Percentiles rank a stretch among this genome's conserved stretches.
These are phyloP conservation scores for Thamnaconus septentrionalis DNA, from an alignment of 2,113 vertebrate species.

Conservation along the genomic window DNA sequence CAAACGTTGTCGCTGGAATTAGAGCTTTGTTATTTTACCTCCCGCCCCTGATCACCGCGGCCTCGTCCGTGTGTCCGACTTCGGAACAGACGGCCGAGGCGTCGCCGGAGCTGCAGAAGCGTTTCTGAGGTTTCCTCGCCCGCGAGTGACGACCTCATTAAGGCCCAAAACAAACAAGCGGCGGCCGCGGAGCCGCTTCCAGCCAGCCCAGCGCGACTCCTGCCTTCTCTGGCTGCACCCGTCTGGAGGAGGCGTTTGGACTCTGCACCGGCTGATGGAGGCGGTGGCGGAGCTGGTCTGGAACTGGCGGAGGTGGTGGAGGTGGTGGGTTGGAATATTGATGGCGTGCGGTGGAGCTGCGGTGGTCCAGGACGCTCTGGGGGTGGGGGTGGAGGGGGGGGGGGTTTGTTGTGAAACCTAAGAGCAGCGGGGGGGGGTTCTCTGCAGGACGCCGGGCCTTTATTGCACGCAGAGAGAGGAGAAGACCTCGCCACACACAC, in stretches of 20 bases:
- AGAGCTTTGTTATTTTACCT: conserved; percentile 46
- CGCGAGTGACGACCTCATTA: conserved; percentile 61
- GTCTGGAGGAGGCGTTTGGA: conserved; percentile 58
- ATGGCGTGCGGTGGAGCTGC: conserved; percentile 23
- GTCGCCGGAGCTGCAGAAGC: conserved; percentile 8
- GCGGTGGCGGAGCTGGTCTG: no score
- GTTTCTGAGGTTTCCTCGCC: conserved; percentile 33
- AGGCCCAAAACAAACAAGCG: conserved; percentile 66
- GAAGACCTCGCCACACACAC: no score
- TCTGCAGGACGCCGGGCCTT: not conserved
- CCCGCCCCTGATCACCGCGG: conserved; percentile 16
- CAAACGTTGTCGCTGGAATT: conserved; percentile 57
- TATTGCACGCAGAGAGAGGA: not conserved
- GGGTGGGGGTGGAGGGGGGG: no score
- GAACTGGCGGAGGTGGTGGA: no score
- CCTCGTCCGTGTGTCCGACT: conserved; percentile 48
- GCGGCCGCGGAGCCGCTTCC: conserved; percentile 46
- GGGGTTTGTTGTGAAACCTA: conserved; percentile 50
- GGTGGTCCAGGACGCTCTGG: conserved; percentile 40
- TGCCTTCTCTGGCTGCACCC: conserved; percentile 5
- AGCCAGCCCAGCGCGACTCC: conserved; percentile 55
- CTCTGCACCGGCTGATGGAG: conserved; percentile 31
- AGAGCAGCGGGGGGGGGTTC: conserved; percentile 13
- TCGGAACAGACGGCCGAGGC: conserved; percentile 14
- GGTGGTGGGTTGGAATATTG: no score